A percentile compares a stretch with the other conserved stretches of the same genome.
Evolutionary conservation across 2,888 invertebrate species (phyloP).

Genomic region (Euproctis similis): DNA sequence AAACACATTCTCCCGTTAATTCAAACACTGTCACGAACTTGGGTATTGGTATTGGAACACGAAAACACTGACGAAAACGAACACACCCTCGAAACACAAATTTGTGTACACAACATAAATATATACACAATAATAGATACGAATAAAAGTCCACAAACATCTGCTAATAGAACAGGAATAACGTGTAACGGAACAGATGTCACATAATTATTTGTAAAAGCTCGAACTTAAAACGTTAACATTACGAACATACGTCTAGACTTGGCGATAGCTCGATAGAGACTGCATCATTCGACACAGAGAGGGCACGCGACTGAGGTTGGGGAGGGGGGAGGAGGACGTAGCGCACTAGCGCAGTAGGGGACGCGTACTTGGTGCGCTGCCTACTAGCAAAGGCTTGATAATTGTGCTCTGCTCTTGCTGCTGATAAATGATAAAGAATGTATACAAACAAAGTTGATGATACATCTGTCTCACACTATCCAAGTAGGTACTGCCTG

Average conservation of each 20-base stretch:
- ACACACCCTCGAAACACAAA: constrained; percentile 19
- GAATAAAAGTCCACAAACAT: constrained; percentile 37
- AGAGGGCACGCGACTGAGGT: constrained; percentile 31
- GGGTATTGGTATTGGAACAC: constrained; percentile 51
- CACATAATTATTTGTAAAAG: constrained; percentile 57
- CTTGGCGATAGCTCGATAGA: constrained; percentile 35
- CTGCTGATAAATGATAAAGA: constrained; percentile 66
- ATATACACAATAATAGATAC: too few relatives aligned
- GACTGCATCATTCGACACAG: constrained; percentile 56
- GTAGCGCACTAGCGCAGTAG: constrained; percentile 46
- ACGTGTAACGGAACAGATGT: constrained; percentile 33
- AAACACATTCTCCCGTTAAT: constrained; percentile 53
- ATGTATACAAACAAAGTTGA: constrained; percentile 49
- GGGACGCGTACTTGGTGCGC: constrained; percentile 49
- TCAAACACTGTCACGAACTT: constrained; percentile 56
- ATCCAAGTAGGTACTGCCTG: too few relatives aligned
- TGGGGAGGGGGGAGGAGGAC: constrained; percentile 35
- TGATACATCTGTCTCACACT: constrained; percentile 14
- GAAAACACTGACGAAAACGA: constrained; percentile 49
- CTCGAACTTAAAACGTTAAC: constrained; percentile 58
- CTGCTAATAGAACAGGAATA: constrained; percentile 25
- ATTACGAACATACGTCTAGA: constrained; percentile 29
- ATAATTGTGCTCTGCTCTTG: constrained; percentile 54
- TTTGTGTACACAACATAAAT: too few relatives aligned
- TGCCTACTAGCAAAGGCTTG: constrained; percentile 42